Base-by-base conservation (phyloP, 2,797 vertebrate species). In the Astyanax mexicanus region DNA sequence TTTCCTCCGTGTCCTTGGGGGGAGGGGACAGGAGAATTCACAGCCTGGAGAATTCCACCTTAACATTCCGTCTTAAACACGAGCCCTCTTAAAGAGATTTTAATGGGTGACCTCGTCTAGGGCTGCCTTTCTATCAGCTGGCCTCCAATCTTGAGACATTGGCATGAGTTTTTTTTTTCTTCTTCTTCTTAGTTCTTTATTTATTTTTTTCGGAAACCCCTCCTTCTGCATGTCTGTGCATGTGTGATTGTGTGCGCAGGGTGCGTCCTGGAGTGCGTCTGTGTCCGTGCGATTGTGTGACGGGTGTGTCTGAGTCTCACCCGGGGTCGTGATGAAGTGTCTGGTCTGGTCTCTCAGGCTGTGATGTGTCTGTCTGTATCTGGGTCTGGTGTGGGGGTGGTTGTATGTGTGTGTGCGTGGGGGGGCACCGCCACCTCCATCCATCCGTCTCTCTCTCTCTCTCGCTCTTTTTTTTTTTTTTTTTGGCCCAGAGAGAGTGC, bases 301-400 rank as follows among this genome's bases (percentile, higher is more conserved):
- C 42, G 77, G 77, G 77, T 74, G 80, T 80, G 81, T 85, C 84
- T 83, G 73, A 78, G 82, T 83, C 78, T 82, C 78, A 79, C 70
- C 70, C 71, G 62, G 52, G 76, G 79, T 77, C 71, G 42, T 75
- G 80, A 79, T 81, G 72, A 78, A 85, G 80, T 84, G 84, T 84
- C 82, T 85, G 80, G 81, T 73, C 81, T 75, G 80, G 81, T 73
- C 81, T 75, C 72, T 72, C 35, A 67, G 79, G 65, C 81, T 72
- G 77, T 71, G 72, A n/a, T n/a, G n/a, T n/a, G n/a, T n/a, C n/a
- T 64, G 76, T 84, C 80, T 84, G 80, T 80, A 65, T 75, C 58
- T 74, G 47, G 68, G 80, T 77, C 72, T 84, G 64, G 74, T 68
- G 64, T 62, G 55, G 45, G 61, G 55, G 64, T 58, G 51, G 21